Evolutionary conservation across 2,113 vertebrate genomes (phyloP).

Genomic region (Aythya baeri): DNA sequence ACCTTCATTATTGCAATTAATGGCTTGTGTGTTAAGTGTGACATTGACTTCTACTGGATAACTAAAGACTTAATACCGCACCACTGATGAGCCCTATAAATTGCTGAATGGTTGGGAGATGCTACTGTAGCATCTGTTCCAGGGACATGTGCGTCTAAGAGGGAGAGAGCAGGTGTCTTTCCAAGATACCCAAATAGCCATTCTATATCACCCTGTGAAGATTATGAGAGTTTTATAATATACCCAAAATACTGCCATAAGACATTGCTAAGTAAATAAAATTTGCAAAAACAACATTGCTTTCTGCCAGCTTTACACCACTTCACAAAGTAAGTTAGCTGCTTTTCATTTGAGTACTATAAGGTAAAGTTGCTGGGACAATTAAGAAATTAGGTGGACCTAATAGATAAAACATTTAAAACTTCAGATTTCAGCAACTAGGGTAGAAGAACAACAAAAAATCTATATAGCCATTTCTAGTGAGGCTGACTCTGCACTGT

Average conservation of each 20-base stretch:
- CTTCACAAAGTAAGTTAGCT: not conserved
- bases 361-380: not conserved
- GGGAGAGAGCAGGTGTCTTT: not conserved
- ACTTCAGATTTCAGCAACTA: not conserved
- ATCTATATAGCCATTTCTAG: not conserved
- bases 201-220: not conserved
- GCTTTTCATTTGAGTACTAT: not conserved
- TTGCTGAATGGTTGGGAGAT: not conserved
- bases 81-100: not conserved
- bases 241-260: not conserved
- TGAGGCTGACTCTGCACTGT: not conserved
- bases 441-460: not conserved
- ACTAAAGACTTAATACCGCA: not conserved
- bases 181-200: not conserved
- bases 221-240: not conserved
- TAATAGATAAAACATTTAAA: not conserved
- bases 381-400: not conserved
- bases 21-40: not conserved
- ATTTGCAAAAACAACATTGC: not conserved
- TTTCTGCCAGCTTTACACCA: not conserved
- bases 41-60: not conserved
- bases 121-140: not conserved
- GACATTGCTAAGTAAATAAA: not conserved
- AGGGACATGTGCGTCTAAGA: not conserved
- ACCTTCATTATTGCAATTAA: conserved; percentile 5